Conservation (phyloP, 2,888 invertebrate species). For the Ypsolopha sequella region DNA sequence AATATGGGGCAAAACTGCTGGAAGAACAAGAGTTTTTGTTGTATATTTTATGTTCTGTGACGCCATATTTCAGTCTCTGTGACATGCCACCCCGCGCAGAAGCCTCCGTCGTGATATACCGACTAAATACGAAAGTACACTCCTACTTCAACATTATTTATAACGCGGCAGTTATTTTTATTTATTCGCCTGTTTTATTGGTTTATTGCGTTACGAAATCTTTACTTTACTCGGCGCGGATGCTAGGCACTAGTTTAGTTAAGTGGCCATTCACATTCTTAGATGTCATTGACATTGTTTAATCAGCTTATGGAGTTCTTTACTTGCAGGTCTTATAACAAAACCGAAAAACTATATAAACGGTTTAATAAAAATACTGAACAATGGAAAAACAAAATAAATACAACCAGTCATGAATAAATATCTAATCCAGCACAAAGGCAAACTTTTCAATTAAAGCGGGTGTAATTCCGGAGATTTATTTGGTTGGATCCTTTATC, state of each 20-base stretch:
- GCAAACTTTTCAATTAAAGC: constrained; percentile 9
- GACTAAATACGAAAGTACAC: constrained; percentile 27
- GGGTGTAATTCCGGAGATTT: constrained; percentile 7
- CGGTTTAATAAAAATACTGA: background rate
- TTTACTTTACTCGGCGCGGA: constrained; percentile 46
- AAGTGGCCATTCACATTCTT: constrained; percentile 29
- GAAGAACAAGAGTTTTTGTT: constrained; percentile 68
- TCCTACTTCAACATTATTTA: constrained; percentile 34
- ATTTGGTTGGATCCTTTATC: constrained; percentile 22
- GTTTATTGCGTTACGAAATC: constrained; percentile 52
- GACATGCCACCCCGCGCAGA: constrained; percentile 43
- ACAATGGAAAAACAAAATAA: no score
- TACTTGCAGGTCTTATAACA: background rate
- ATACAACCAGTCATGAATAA: no score
- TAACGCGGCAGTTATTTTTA: constrained; percentile 53
- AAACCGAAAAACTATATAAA: background rate
- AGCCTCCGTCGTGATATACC: constrained; percentile 50
- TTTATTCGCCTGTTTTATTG: constrained; percentile 59
- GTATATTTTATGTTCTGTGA: constrained; percentile 69
- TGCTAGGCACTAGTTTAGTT: constrained; percentile 28
- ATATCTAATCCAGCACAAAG: no score
- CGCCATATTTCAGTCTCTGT: constrained; percentile 55
- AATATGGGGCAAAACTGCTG: constrained; percentile 70
- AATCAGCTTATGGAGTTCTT: no score
- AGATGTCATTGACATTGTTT: background rate